Percentiles rank a stretch among this genome's conserved stretches.
phyloP scores from a whole-genome alignment of 2,113 vertebrate genomes.

The Notiomystis cincta region DNA sequence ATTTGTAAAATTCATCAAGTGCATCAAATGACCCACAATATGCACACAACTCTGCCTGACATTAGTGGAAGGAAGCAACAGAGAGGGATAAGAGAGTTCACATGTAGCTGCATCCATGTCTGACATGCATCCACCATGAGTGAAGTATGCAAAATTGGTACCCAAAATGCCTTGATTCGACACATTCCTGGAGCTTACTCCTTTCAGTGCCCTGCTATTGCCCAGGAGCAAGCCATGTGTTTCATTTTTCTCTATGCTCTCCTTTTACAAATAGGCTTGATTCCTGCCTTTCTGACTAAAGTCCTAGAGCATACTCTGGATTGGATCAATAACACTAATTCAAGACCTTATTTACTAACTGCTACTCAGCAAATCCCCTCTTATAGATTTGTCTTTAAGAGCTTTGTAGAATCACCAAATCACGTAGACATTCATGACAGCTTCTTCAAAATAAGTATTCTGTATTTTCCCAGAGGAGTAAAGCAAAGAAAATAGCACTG shows the following conservation, averaged over 20 bases:
- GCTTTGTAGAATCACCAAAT: neutral
- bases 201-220: neutral
- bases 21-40: neutral
- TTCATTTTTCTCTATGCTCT: neutral
- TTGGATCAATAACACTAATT: conserved; percentile 9
- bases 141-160: neutral
- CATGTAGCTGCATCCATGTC: neutral
- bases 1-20: neutral
- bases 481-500: neutral
- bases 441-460: conserved; percentile 16
- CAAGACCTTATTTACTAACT: neutral
- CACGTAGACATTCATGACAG: neutral
- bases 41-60: neutral
- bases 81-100: neutral
- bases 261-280: neutral
- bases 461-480: neutral
- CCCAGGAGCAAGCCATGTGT: neutral
- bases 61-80: neutral
- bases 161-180: neutral
- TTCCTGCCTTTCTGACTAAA: neutral
- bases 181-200: neutral
- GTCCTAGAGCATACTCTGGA: neutral
- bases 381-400: conserved; percentile 1
- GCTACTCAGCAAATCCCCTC: neutral
- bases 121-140: neutral